Conservation (phyloP, 37 sponge, comb jelly and placozoan genomes). For the Beroe ovata region DNA sequence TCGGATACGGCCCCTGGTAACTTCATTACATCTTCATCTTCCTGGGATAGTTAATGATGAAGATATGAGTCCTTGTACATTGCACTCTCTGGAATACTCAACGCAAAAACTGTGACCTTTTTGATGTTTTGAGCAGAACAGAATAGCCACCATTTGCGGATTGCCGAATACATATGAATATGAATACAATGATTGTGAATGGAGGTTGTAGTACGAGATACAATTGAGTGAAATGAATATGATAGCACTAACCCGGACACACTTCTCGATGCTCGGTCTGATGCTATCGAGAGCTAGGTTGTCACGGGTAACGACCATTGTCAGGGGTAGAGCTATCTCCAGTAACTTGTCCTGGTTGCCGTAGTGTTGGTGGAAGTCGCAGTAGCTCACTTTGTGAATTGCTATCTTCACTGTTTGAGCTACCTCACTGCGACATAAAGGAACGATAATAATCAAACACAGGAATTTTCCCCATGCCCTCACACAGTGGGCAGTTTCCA, state of each 20-base stretch:
- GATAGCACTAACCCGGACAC: constrained; percentile 32
- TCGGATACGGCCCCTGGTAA: constrained; percentile 46
- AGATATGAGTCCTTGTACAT: too few species aligned
- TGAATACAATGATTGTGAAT: too few species aligned
- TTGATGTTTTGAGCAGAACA: too few species aligned
- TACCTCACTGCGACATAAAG: constrained; percentile 32
- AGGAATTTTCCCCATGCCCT: too few species aligned
- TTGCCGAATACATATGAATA: too few species aligned
- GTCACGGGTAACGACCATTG: constrained; percentile 53
- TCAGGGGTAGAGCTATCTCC: constrained; percentile 45
- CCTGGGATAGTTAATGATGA: constrained; percentile 16
- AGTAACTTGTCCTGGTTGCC: constrained; percentile 48
- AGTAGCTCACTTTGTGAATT: constrained; percentile 56
- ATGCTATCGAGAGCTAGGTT: constrained; percentile 49
- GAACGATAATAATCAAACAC: too few species aligned
- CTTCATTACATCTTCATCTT: constrained; percentile 42
- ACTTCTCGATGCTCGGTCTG: constrained; percentile 36
- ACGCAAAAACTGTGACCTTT: too few species aligned
- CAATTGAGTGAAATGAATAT: too few species aligned
- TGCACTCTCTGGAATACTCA: too few species aligned
- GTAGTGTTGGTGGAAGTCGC: constrained; percentile 62
- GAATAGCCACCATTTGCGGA: too few species aligned
- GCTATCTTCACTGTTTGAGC: constrained; percentile 63
- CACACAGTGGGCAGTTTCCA: too few species aligned
- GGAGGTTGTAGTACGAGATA: too few species aligned